Conservation (phyloP, 2,888 invertebrate genomes). For the Hirtodrosophila confusa region DNA sequence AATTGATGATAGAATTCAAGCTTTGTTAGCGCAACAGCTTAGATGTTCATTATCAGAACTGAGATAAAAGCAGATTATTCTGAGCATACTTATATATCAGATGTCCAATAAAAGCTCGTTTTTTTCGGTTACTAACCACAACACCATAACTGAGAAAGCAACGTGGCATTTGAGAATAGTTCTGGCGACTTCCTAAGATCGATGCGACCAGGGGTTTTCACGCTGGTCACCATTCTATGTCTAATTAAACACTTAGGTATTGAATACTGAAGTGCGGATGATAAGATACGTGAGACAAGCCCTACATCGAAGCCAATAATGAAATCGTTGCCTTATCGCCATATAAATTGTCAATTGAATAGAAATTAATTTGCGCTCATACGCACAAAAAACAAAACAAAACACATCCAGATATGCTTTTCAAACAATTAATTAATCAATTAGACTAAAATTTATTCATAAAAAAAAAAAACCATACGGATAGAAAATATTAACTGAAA, state of each 20-base stretch:
- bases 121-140: too few relatives aligned
- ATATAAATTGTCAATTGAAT: slow-evolving; percentile 34
- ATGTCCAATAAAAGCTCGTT: too few relatives aligned
- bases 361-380: slow-evolving; percentile 15
- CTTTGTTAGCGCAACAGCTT: too few relatives aligned
- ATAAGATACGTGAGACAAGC: slow-evolving; percentile 36
- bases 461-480: slow-evolving; percentile 27
- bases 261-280: slow-evolving; percentile 21
- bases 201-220: too few relatives aligned
- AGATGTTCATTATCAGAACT: too few relatives aligned
- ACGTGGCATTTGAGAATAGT: too few relatives aligned
- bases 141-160: too few relatives aligned
- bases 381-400: slow-evolving; percentile 20
- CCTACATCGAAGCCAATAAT: slow-evolving; percentile 11
- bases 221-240: background rate
- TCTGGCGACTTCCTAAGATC: too few relatives aligned
- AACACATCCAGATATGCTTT: slow-evolving; percentile 17
- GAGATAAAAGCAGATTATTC: too few relatives aligned
- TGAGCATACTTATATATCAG: too few relatives aligned
- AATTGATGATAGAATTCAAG: too few relatives aligned
- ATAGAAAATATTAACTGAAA: slow-evolving; percentile 17
- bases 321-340: slow-evolving; percentile 33
- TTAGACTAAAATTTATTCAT: slow-evolving; percentile 62
- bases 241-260: slow-evolving; percentile 14
- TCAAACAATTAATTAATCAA: slow-evolving; percentile 44